Evolutionary conservation across 2,888 invertebrate species (phyloP), one percentile per base, ranked within the genome.

Genomic region (Odontothrips loti): DNA sequence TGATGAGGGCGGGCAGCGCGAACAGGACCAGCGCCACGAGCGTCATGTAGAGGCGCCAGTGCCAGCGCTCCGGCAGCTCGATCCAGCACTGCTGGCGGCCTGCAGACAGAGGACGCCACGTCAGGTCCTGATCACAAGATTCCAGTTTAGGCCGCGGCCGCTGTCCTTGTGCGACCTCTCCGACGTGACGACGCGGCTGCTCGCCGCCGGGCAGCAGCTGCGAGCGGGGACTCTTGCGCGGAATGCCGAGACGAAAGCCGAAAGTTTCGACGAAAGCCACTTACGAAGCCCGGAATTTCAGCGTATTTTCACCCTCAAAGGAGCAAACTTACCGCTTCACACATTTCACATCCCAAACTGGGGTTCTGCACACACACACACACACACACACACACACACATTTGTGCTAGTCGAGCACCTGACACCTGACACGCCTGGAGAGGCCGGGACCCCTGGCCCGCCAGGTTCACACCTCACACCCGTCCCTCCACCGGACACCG

Each of bases 21-120:
- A 90, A 90, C 20, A 90, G 86, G 0, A 88, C 86, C 11, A 88
- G 84, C 0, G 89, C 87, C 29, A 90, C 88, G 80, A 88, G 84
- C 1, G 89, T 88, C 85, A 90, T 86, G 86, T 90, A 90, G 10
- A 89, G 84, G 86, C 89, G 88, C 89, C 89, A 89, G 81, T 88
- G 87, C 86, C 87, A 86, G 6, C 84, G 84, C 75, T 86, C 84
- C 6, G 85, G 82, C 82, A 89, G 85, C 81, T 88, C 87, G 79
- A 89, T 88, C 89, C 89, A 89, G 83, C 89, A 89, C 84, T 89
- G 89, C 1, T 85, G 84, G 78, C 85, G 84, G 0, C 86, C 86
- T 75, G 68, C 68, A 12, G 20, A 27, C 68, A 10, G 15, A 75
- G 27, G 27, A 27, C 58, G 17, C 6, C 58, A 1, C 58, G 58